A percentile compares a stretch with the other conserved stretches of the same genome.
Conservation (phyloP, 2,797 vertebrate genomes). For the Poecilia gillii region DNA sequence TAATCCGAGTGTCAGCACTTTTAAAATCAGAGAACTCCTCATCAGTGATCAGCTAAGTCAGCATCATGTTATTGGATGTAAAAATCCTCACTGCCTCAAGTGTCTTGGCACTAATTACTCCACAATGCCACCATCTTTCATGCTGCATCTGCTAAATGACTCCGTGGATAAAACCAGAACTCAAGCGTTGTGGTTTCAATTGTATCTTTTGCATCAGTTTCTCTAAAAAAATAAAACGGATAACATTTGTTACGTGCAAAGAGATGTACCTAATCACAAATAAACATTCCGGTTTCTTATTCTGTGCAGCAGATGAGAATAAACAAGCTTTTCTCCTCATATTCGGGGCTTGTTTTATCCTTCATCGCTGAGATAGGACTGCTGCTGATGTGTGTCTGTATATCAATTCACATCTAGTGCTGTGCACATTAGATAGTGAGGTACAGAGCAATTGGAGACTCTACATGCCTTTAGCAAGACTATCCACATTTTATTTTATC, state of each 20-base stretch:
- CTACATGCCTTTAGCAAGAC: conserved; percentile 66
- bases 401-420: conserved; percentile 44
- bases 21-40: neutral
- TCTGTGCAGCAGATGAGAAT: neutral
- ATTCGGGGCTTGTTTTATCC: conserved; percentile 27
- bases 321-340: conserved; percentile 11
- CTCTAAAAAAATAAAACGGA: neutral
- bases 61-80: conserved; percentile 1
- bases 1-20: neutral
- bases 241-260: neutral
- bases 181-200: neutral
- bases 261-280: neutral
- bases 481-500: conserved; percentile 71
- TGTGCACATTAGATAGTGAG: conserved; percentile 44
- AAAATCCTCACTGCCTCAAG: neutral
- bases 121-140: neutral
- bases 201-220: conserved; percentile 4
- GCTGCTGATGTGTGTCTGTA: conserved; percentile 21
- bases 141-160: neutral
- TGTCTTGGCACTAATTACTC: neutral
- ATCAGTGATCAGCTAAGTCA: conserved; percentile 9
- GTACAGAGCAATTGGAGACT: conserved; percentile 34
- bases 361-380: conserved; percentile 10
- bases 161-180: neutral
- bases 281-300: conserved; percentile 4